These are phyloP conservation scores for Macrocentrus cingulum DNA, from an alignment of 1,140 invertebrate species.

Conservation along the genomic window DNA sequence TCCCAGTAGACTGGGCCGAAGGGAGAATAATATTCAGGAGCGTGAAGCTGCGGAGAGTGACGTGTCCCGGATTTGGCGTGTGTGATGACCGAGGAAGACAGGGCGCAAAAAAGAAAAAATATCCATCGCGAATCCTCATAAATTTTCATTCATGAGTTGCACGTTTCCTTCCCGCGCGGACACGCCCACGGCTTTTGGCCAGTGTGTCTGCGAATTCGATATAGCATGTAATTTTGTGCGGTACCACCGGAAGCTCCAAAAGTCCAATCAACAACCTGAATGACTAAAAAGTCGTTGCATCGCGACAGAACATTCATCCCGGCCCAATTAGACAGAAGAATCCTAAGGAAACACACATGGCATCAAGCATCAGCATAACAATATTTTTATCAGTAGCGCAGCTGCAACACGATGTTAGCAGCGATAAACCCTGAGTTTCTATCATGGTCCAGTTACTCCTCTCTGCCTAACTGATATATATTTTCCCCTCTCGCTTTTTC, in stretches of 20 bases:
- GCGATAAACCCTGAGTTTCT: not conserved
- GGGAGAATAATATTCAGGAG: not conserved
- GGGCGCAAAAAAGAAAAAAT: constrained; percentile 1
- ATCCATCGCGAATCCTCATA: no score
- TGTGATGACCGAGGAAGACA: not conserved
- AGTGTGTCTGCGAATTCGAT: no score
- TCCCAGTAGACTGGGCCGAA: not conserved
- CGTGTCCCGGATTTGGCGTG: constrained; percentile 18
- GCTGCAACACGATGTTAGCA: not conserved
- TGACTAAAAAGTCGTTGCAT: no score
- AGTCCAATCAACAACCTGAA: no score
- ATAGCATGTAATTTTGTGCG: no score
- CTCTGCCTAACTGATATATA: not conserved
- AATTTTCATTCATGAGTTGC: no score
- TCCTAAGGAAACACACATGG: no score
- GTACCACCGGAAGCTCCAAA: no score
- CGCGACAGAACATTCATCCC: no score
- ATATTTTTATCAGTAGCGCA: not conserved
- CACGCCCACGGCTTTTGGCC: no score
- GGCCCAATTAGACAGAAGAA: no score
- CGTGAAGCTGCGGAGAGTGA: constrained; percentile 1
- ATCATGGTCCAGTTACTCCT: constrained; percentile 7
- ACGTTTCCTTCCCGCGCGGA: not conserved
- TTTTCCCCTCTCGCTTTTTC: not conserved
- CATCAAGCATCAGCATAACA: not conserved